Base-by-base conservation (phyloP, 1,140 invertebrate genomes). In the Onthophagus taurus region DNA sequence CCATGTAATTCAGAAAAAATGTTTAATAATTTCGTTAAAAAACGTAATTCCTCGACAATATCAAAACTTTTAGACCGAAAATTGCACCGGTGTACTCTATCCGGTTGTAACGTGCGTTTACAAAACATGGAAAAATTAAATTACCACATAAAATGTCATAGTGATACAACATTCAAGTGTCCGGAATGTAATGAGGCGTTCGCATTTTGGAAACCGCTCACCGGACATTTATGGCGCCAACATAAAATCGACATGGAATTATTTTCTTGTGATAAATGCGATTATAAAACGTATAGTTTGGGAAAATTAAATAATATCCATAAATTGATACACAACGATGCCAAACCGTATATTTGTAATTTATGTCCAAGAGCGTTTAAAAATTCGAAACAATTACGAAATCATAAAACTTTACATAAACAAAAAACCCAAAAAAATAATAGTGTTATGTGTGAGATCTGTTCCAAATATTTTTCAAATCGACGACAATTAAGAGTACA, bases 221-320 rank as follows among this genome's bases (percentile, higher is more conserved):
- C 77, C 16, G 74, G 75, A 14, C 85, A 89, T 65, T 63, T 88
- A n/a, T 88, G 84, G 84, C 75, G 75, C 34, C 53, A 67, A 0
- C 85, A 89, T 58, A 63, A 70, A 29, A 74, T 88, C n/a, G 83
- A 88, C 55, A 72, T 84, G 63, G 84, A 87, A 55, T 60, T 88
- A 18, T 78, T 77, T 42, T 72, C 74, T 14, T 88, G 85, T 59
- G 69, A 74, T 44, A 62, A 74, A 48, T 81, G 71, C 59, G 69
- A 63, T 21, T 83, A 76, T 54, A 82, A 79, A 64, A 77, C 74
- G 8, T 76, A 67, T 44, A 79, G 77, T 50, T 69, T 71, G 11
- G 72, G 74, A 21, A 72, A 76, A 35, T 57, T 83, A 33, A 70
- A 76, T 38, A 81, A 80, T 49, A 68, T 80, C 17, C 81, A 85